phyloP scores from a whole-genome alignment of 2,797 vertebrate genomes.

The Danionella dracula region DNA sequence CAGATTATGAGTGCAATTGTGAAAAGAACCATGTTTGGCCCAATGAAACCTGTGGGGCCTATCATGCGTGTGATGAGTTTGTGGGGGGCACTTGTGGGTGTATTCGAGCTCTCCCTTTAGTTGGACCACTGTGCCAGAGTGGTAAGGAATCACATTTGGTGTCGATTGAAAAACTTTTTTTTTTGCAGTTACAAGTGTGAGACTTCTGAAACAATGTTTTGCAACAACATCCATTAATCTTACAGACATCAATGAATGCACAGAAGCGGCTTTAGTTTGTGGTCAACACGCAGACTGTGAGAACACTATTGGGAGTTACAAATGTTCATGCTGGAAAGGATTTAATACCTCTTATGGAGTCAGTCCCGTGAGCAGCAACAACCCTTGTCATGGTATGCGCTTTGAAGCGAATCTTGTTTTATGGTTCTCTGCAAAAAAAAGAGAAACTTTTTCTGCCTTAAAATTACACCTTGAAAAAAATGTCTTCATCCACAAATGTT shows the following conservation, averaged over 20 bases:
- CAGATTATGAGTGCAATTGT: slow-evolving; percentile 27
- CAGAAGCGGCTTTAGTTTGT: slow-evolving; percentile 2
- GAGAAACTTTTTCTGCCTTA: no score
- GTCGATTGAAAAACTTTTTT: not conserved
- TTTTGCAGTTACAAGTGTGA: not conserved
- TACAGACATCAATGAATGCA: not conserved
- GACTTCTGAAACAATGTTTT: no score
- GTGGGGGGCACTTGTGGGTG: slow-evolving; percentile 54
- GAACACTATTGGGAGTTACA: no score
- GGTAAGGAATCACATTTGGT: not conserved
- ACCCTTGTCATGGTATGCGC: slow-evolving; percentile 6
- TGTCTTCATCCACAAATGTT: no score
- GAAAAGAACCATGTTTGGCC: slow-evolving; percentile 28
- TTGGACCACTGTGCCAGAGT: slow-evolving; percentile 35
- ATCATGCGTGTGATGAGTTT: slow-evolving; percentile 42
- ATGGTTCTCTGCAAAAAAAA: no score
- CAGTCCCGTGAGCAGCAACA: not conserved
- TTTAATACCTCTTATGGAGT: not conserved
- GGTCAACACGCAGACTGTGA: no score
- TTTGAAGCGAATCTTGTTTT: not conserved
- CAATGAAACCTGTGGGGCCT: slow-evolving; percentile 24
- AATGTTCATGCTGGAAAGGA: slow-evolving; percentile 21
- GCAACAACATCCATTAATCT: not conserved
- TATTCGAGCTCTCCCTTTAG: slow-evolving; percentile 50
- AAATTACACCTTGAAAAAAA: no score